Evolutionary conservation across 2,113 vertebrate species (phyloP), one percentile per base, ranked within the genome.

Genomic region (Uria aalge): DNA sequence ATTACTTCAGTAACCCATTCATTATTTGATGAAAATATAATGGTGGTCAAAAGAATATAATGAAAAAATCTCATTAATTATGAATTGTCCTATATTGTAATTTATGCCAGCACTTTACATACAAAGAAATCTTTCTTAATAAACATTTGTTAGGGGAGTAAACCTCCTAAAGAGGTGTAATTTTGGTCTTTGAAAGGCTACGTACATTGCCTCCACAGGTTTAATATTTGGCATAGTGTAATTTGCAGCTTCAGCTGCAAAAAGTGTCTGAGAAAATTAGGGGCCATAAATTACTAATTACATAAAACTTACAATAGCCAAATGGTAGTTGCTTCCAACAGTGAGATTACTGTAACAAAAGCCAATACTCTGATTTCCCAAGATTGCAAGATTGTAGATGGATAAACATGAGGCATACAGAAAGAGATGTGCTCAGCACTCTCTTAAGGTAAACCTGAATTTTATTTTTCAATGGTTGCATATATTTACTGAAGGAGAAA

Each of bases 251-350:
- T 77, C 94, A 92, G 87, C 86, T 73, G 63, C 76, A 94, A 87
- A 90, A 97, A 86, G 50, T 43, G 40, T 86, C 56, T 94, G 85
- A 97, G n/a, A 96, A 90, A 96, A 97, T 97, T 93, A 95, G n/a
- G 41, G 72, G 52, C 52, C 81, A 92, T 97, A 96, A 96, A 96
- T 97, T 98, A 94, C 67, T 96, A 95, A 97, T 97, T 97, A 95
- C 59, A 63, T 94, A 90, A 94, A 96, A 59, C 64, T 81, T 68
- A 92, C 43, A 92, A 53, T 91, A 95, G 86, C 92, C 73, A 86
- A 96, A 92, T 5, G 32, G 52, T 57, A 43, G 34, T 66, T 96
- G 85, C 75, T 94, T 82, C 81, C 88, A 97, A 59, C 67, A 95
- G 36, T 47, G 90, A 93, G 80, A 77, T 81, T 93, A 24, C 53